Base-by-base conservation (phyloP, 1,140 invertebrate genomes). In the Ips typographus region DNA sequence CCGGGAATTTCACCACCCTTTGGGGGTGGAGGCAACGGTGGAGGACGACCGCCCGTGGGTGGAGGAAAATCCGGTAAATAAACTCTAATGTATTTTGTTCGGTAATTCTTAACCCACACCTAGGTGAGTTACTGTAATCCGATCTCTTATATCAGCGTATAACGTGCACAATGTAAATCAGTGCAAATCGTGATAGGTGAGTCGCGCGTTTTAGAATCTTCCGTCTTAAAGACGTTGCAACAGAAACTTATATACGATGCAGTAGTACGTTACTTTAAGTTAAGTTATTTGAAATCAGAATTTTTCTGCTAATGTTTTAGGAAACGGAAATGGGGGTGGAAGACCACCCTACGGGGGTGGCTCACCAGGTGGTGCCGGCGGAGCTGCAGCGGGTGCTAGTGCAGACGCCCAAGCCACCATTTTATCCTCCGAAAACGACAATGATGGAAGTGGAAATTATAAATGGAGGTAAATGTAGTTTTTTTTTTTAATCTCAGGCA, bases 391-490 rank as follows among this genome's bases (percentile, higher is more conserved):
- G 40, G 70, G 49, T 7, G 72, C 59, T 4, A 65, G 66, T 40
- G 76, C 64, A 41, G 73, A 72, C 59, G 72, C 76, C 59, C 73
- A 68, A 44, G 73, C 75, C 4, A 75, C 76, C 1, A 78, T 78
- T 40, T 63, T 77, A 6, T 76, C 74, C 7, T 76, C 72, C 56
- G 78, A 78, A 69, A 76, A 76, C 41, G 77, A 79, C 22, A 79
- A 80, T 55, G 78, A 79, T 63, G 79, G 77, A 4, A 78, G 80
- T 63, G 80, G 80, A 52, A 78, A 71, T 47, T 82, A 80, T 55
- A 74, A 73, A 70, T 76, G 64, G 64, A 76, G 75, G 75, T 76
- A 72, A 22, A 72, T 4, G 7, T 7, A 40, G 2, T 36, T 22
- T 22, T 22, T 22, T 22, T 22, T 22, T 22, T 22, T 22, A 22